phyloP scores from a whole-genome alignment of 2,888 invertebrate genomes.

The Drosophila ezoana region DNA sequence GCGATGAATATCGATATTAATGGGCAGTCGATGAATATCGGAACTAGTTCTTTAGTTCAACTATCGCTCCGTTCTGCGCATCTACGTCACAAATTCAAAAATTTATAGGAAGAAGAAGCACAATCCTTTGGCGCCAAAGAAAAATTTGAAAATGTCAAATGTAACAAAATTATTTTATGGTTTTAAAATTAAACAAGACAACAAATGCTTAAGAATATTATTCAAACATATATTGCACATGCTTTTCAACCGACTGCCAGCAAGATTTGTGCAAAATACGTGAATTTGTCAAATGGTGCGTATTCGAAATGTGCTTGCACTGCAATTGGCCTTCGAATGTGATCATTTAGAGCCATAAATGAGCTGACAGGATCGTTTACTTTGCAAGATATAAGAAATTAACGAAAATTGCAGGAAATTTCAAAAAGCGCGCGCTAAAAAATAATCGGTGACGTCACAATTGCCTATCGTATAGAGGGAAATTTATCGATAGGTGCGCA shows the following conservation, averaged over 20 bases:
- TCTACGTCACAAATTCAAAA: not conserved
- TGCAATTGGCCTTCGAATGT: no score
- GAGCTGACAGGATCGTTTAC: not conserved
- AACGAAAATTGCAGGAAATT: fast-evolving
- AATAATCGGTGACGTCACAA: not conserved
- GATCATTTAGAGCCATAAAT: not conserved
- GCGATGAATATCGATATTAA: conserved; percentile 4
- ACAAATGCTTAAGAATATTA: not conserved
- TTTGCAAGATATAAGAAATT: not conserved
- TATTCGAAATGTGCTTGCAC: not conserved
- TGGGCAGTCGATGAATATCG: not conserved
- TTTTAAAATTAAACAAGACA: not conserved
- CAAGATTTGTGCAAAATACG: not conserved
- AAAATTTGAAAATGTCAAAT: not conserved
- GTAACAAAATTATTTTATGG: not conserved
- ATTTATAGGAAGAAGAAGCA: not conserved
- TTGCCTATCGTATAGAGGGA: not conserved
- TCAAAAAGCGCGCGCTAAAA: conserved; percentile 1
- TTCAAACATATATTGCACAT: not conserved
- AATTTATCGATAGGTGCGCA: conserved; percentile 24
- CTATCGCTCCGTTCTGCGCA: not conserved
- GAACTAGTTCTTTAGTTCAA: not conserved
- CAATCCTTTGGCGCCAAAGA: not conserved
- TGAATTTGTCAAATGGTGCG: no score
- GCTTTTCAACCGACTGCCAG: not conserved